Evolutionary conservation across 2,797 vertebrate species (phyloP).

Genomic region (Pseudopleuronectes americanus): DNA sequence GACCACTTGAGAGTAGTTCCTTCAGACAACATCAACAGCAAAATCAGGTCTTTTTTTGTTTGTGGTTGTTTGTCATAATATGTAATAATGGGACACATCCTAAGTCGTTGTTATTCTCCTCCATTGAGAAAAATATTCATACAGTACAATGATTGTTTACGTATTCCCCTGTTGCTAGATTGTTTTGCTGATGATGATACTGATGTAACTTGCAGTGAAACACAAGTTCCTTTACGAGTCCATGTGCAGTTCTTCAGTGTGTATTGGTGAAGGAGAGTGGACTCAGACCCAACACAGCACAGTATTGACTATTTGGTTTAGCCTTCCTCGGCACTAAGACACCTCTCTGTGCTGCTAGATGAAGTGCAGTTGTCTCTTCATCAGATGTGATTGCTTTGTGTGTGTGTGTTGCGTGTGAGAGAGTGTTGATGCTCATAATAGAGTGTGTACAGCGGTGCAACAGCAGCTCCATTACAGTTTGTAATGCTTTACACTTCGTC

Average conservation of each 20-base stretch:
- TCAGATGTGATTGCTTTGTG: conserved; percentile 21
- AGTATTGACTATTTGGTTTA: conserved; percentile 56
- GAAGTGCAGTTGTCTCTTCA: conserved; percentile 48
- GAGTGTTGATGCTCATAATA: conserved; percentile 18
- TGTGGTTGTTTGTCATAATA: too few relatives aligned
- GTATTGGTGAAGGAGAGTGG: conserved; percentile 2
- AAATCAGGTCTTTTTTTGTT: too few relatives aligned
- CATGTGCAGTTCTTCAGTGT: not conserved
- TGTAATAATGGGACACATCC: not conserved
- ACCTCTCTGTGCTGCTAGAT: conserved; percentile 34
- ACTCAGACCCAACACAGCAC: conserved; percentile 39
- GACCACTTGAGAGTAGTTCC: too few relatives aligned
- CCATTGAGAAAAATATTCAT: not conserved
- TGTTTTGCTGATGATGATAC: not conserved
- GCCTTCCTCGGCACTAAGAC: conserved; percentile 29
- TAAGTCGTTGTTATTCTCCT: not conserved
- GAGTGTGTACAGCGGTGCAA: conserved; percentile 9
- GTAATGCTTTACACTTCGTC: conserved; percentile 29
- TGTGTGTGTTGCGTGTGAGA: not conserved
- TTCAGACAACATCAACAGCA: too few relatives aligned
- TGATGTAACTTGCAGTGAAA: conserved; percentile 10
- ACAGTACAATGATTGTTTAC: not conserved
- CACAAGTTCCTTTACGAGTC: not conserved
- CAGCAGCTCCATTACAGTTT: conserved; percentile 27
- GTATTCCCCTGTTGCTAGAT: too few relatives aligned